Evolutionary conservation across 2,888 invertebrate genomes (phyloP).

Genomic region (Cataglyphis livida): DNA sequence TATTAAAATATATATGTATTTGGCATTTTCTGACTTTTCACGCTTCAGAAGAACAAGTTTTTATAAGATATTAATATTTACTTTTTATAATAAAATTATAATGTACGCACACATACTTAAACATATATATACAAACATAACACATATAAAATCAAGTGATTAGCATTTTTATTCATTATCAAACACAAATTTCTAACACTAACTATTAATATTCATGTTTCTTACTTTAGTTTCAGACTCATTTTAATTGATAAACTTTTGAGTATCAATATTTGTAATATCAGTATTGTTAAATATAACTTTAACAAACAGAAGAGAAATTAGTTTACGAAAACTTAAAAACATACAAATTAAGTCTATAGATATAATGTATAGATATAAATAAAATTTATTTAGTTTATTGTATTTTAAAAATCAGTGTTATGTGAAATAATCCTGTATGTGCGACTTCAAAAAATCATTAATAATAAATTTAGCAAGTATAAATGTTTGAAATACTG

Average conservation of each 20-base stretch:
- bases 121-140: no score
- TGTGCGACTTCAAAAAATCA: background rate
- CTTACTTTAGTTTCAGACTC: no score
- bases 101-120: background rate
- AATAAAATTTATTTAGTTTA: background rate
- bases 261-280: background rate
- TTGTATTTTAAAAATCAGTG: background rate
- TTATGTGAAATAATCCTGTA: background rate
- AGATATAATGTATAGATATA: background rate
- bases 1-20: background rate
- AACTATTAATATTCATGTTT: background rate
- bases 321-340: background rate
- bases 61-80: background rate
- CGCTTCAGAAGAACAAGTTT: background rate
- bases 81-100: background rate
- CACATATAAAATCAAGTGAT: background rate
- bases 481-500: background rate
- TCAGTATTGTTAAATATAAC: background rate
- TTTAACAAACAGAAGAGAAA: no score
- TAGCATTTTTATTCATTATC: background rate
- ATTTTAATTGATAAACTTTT: no score
- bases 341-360: background rate
- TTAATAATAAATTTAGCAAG: background rate
- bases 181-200: background rate
- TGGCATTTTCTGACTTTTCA: background rate